Conservation (phyloP, 2,113 vertebrate species). For the Calypte anna region DNA sequence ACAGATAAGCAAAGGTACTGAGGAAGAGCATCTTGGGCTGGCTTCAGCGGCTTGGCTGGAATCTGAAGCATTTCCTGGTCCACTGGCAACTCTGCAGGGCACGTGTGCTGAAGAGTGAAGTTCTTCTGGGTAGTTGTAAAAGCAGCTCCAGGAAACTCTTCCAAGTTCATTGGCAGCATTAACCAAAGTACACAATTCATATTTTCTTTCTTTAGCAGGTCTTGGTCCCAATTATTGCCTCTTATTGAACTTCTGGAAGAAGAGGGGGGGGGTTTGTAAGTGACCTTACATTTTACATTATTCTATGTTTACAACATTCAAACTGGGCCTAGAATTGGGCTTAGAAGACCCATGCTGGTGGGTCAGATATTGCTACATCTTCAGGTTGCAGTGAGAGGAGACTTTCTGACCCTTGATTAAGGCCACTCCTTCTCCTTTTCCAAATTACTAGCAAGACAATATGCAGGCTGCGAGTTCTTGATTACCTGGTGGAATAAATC, state of each 20-base stretch:
- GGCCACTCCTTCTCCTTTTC: neutral
- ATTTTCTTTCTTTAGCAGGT: neutral
- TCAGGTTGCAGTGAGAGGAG: neutral
- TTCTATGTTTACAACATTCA: neutral
- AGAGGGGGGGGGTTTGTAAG: neutral
- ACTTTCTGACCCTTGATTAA: neutral
- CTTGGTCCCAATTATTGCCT: neutral
- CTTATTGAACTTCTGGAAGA: neutral
- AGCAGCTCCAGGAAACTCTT: neutral
- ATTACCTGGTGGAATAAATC: constrained; percentile 1
- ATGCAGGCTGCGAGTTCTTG: neutral
- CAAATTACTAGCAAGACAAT: neutral
- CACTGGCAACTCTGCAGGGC: neutral
- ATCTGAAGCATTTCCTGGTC: neutral
- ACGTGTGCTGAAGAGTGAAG: neutral
- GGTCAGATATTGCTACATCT: neutral
- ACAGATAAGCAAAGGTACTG: accelerated
- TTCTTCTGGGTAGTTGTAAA: neutral
- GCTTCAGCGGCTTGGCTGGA: neutral
- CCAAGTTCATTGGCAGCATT: neutral
- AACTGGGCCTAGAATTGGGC: neutral
- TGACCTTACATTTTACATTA: neutral
- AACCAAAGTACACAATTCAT: neutral
- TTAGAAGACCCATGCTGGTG: neutral
- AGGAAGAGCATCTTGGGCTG: neutral